Evolutionary conservation across 2,113 vertebrate genomes (phyloP), one percentile per base, ranked within the genome.

Genomic region (Python bivittatus): DNA sequence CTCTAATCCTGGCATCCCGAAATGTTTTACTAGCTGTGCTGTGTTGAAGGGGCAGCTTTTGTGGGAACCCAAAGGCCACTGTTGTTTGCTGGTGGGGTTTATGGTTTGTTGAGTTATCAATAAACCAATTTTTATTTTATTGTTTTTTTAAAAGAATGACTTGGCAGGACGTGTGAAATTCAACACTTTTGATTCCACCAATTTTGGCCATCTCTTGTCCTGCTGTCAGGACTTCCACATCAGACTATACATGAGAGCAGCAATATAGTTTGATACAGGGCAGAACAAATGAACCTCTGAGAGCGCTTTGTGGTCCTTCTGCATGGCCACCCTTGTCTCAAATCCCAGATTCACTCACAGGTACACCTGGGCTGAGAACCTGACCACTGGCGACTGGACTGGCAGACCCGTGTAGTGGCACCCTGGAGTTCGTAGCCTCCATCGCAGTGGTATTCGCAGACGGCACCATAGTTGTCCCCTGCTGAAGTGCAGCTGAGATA

Each of bases 401-500:
- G 98, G 95, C 99, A 99, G 91, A 99, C 98, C 0, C 98, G 96
- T 84, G 97, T 97, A 0, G 97, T 89, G 1, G 94, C 89, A 3
- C 99, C 99, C 89, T 96, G 98, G 44, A 96, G 98, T 93, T 99
- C 99, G 1, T 98, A 98, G 90, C 99, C 98, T 25, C 98, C 98
- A 0, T 99, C 98, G 15, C 99, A 99, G 92, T 97, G 96, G 92
- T 99, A 99, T 95, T 99, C 98, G 95, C 99, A 99, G 6, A 95
- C 96, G 4, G 99, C 98, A 0, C 99, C 99, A 0, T 99, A 99
- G 97, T 99, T 99, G 93, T 99, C 98, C 72, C 98, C 96, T 0
- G 97, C 98, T 0, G 99, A 99, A 90, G 98, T 98, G 94, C 99
- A 99, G 94, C 97, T 98, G 94, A 99, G 92, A 96, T 97, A 98